Percentiles rank a stretch among this genome's conserved stretches.
These are phyloP conservation scores for Fukomys damarensis DNA, from an alignment of 2,113 vertebrate genomes.

Conservation along the genomic window DNA sequence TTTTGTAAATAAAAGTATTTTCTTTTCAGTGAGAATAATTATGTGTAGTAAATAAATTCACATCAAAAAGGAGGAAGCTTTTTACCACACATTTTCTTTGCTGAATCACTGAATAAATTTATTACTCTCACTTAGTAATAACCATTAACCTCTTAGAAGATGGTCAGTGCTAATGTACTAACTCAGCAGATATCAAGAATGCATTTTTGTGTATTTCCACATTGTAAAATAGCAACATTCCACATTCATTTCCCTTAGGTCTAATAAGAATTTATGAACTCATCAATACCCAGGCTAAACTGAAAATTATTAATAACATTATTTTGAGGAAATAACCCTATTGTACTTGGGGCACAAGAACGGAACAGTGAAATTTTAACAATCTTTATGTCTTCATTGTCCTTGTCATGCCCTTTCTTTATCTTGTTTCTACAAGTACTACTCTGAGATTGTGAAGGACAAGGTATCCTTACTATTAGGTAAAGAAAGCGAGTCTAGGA, in stretches of 20 bases:
- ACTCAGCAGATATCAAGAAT: background rate
- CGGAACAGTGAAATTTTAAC: background rate
- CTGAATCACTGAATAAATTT: constrained; percentile 8
- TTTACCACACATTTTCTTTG: background rate
- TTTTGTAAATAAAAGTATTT: constrained; percentile 37
- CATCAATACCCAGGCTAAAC: background rate
- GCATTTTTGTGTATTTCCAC: background rate
- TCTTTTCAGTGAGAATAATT: background rate
- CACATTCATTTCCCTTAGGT: background rate
- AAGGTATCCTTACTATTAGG: background rate
- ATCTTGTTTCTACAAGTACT: background rate
- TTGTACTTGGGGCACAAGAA: background rate
- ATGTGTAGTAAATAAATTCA: background rate
- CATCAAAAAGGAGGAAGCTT: background rate
- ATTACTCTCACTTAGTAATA: background rate
- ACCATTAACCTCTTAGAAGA: background rate
- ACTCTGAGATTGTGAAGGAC: background rate
- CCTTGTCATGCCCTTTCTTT: background rate
- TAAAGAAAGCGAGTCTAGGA: background rate
- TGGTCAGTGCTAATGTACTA: background rate
- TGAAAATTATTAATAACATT: background rate
- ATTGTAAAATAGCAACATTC: background rate
- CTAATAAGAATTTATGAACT: background rate
- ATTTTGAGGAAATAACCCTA: background rate
- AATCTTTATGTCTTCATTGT: background rate